Conservation (phyloP, 1,140 invertebrate species). For the Orchestia grillus region DNA sequence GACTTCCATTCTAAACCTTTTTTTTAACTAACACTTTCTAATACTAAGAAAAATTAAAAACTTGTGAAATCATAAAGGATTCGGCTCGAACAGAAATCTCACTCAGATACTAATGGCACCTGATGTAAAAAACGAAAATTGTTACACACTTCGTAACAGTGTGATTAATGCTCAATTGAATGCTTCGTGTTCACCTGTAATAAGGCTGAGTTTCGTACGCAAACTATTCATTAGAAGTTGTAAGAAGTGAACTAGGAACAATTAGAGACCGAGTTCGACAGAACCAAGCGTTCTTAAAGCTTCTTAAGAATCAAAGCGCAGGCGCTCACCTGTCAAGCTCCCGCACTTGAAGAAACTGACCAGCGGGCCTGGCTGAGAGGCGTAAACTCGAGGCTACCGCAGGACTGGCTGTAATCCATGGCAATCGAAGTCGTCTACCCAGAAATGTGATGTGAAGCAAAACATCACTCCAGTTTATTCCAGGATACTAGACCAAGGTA, state of each 20-base stretch:
- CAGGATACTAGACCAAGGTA: neutral
- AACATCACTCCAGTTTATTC: neutral
- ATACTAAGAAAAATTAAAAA: neutral
- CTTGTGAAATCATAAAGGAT: neutral
- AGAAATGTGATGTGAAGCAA: neutral
- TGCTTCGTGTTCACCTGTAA: neutral
- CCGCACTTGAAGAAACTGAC: slow-evolving; percentile 16
- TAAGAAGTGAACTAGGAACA: neutral
- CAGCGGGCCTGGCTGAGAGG: neutral
- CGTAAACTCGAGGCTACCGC: neutral
- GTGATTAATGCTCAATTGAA: neutral
- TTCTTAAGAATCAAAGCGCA: neutral
- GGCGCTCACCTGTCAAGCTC: neutral
- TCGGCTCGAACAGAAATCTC: neutral
- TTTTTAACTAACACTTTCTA: neutral
- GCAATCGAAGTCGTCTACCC: neutral
- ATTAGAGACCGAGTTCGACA: neutral
- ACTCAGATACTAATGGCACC: neutral
- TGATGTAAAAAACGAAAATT: neutral
- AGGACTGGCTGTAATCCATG: neutral
- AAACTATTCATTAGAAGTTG: neutral
- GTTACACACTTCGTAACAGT: neutral
- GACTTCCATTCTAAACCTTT: neutral
- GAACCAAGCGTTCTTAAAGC: neutral
- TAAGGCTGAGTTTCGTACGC: neutral